Conservation (phyloP, 2,113 vertebrate genomes). For the Tachycineta bicolor region DNA sequence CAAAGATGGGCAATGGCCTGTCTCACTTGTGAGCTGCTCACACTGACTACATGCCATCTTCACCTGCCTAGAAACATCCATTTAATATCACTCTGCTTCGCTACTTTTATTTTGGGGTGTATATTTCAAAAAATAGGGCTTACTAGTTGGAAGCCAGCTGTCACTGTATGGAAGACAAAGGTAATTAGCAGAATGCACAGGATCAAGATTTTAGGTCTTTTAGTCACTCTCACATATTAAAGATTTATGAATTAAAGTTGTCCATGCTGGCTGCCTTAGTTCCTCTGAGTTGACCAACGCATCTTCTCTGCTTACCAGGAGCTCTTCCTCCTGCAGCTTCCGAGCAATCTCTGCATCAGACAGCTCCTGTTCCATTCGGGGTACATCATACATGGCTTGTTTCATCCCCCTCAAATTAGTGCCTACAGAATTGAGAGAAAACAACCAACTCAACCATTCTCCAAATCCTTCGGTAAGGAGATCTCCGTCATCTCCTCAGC, state of each 20-base stretch:
- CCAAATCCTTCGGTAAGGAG: background rate
- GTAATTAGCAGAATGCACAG: background rate
- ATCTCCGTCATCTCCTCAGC: background rate
- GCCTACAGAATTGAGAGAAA: constrained; percentile 53
- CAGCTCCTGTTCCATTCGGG: constrained; percentile 80
- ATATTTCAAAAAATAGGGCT: background rate
- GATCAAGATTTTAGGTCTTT: background rate
- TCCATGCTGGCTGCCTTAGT: background rate
- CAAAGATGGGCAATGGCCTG: background rate
- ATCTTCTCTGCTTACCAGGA: constrained; percentile 78
- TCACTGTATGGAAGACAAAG: background rate
- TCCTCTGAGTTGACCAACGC: background rate
- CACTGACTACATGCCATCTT: background rate
- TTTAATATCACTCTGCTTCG: background rate
- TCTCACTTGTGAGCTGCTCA: background rate
- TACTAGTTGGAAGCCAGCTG: background rate
- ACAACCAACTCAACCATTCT: background rate
- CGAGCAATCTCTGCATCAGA: constrained; percentile 92
- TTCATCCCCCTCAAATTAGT: constrained; percentile 28
- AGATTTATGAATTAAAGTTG: background rate
- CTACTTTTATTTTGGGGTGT: background rate
- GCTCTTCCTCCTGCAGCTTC: constrained; percentile 90
- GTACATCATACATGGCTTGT: constrained; percentile 76
- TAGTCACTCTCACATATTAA: background rate
- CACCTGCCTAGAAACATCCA: background rate